A percentile compares a stretch with the other conserved stretches of the same genome.
Evolutionary conservation across 2,113 vertebrate genomes (phyloP).

Genomic region (Gavia stellata): DNA sequence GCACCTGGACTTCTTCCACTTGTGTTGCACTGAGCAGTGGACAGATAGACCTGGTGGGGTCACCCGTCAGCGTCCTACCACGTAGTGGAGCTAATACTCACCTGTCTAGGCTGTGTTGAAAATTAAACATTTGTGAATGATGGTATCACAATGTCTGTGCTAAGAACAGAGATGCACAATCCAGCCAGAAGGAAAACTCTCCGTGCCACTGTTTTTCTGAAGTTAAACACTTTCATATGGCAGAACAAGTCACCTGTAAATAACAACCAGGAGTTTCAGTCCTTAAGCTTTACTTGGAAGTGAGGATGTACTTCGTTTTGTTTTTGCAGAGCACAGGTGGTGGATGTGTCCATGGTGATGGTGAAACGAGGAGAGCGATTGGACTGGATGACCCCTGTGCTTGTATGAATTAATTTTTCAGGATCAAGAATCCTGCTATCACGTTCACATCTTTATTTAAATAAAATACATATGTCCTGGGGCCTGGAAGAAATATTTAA

Average conservation of each 20-base stretch:
- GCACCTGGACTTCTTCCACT: not conserved
- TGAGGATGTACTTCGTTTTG: not conserved
- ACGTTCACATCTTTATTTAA: not conserved
- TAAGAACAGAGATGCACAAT: not conserved
- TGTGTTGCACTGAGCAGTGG: too few species aligned
- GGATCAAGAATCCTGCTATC: not conserved
- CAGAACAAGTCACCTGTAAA: not conserved
- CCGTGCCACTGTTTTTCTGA: not conserved
- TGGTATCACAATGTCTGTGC: accelerated
- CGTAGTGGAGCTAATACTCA: not conserved
- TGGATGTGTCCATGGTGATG: not conserved
- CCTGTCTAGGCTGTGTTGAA: not conserved
- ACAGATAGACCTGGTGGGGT: too few species aligned
- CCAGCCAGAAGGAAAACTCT: not conserved
- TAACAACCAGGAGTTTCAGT: not conserved
- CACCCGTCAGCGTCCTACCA: accelerated
- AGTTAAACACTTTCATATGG: not conserved
- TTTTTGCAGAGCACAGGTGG: not conserved
- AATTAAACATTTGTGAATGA: not conserved
- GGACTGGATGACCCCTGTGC: not conserved
- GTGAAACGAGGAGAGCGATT: not conserved
- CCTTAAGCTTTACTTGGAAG: not conserved
- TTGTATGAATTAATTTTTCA: not conserved
- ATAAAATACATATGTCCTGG: not conserved
- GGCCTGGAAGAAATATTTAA: not conserved